Percentiles rank a stretch among this genome's conserved stretches.
Evolutionary conservation across 2,888 invertebrate genomes (phyloP).

Genomic region (Xestia c-nigrum): DNA sequence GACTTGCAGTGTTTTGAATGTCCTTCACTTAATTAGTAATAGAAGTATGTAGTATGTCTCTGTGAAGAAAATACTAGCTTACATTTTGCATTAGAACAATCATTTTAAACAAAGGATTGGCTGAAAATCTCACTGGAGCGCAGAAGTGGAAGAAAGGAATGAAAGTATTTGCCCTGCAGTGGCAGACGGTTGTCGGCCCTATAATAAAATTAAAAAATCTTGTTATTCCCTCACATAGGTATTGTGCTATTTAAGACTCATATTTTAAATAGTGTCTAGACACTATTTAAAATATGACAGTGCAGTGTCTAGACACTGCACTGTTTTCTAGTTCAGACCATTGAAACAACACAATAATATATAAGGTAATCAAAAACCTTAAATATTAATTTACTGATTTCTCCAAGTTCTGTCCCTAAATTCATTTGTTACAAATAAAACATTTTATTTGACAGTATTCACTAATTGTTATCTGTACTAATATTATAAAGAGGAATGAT

Average conservation of each 20-base stretch:
- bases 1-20: not conserved
- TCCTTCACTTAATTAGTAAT: not conserved
- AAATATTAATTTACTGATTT: not conserved
- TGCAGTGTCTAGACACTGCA: not conserved
- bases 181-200: no score
- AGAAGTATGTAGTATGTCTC: no score
- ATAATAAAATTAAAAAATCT: not conserved
- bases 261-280: constrained; percentile 7
- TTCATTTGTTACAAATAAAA: not conserved
- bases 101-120: not conserved
- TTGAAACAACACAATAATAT: not conserved
- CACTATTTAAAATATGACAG: not conserved
- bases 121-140: not conserved
- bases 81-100: not conserved
- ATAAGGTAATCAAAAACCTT: not conserved
- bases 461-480: no score
- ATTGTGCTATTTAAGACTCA: not conserved
- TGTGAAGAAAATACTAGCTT: not conserved
- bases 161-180: not conserved
- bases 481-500: no score
- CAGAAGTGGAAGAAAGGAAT: not conserved
- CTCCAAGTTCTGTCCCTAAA: not conserved
- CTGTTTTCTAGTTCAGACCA: not conserved
- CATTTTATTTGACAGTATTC: not conserved
- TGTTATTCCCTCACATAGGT: not conserved